These are phyloP conservation scores for Lasioglossum morio DNA, from an alignment of 2,888 invertebrate genomes.

Conservation along the genomic window DNA sequence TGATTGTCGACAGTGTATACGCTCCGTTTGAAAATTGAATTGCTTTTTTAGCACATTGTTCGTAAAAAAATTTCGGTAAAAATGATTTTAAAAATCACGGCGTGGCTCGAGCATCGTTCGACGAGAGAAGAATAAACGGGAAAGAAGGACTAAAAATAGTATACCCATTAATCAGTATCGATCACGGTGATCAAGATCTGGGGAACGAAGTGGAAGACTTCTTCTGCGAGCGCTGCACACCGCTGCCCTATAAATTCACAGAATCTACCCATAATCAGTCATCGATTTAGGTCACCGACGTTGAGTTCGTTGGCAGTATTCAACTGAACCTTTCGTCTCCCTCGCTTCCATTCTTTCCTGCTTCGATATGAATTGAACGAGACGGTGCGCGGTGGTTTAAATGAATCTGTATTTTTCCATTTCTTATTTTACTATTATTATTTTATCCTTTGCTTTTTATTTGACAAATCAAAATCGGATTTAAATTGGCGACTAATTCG, in stretches of 20 bases:
- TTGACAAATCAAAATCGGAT: background rate
- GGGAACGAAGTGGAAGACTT: background rate
- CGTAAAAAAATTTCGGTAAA: too few relatives aligned
- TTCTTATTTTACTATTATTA: background rate
- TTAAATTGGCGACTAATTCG: too few relatives aligned
- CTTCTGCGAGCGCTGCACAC: background rate
- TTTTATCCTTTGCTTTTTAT: too few relatives aligned
- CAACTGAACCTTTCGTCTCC: background rate
- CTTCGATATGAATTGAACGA: background rate
- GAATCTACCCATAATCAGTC: background rate
- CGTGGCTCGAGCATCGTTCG: background rate
- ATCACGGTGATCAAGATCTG: background rate
- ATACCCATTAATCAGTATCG: background rate
- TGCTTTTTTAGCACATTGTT: too few relatives aligned
- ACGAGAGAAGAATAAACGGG: accelerated
- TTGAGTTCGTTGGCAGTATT: background rate
- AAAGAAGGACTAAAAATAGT: background rate
- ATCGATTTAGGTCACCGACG: background rate
- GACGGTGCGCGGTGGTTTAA: accelerated
- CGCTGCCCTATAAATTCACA: background rate
- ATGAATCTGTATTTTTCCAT: background rate
- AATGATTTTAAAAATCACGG: background rate
- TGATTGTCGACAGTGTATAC: too few relatives aligned
- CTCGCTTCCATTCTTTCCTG: background rate
- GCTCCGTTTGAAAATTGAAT: too few relatives aligned